Evolutionary conservation across 2,888 invertebrate species (phyloP).

Genomic region (Scotopteryx bipunctaria): DNA sequence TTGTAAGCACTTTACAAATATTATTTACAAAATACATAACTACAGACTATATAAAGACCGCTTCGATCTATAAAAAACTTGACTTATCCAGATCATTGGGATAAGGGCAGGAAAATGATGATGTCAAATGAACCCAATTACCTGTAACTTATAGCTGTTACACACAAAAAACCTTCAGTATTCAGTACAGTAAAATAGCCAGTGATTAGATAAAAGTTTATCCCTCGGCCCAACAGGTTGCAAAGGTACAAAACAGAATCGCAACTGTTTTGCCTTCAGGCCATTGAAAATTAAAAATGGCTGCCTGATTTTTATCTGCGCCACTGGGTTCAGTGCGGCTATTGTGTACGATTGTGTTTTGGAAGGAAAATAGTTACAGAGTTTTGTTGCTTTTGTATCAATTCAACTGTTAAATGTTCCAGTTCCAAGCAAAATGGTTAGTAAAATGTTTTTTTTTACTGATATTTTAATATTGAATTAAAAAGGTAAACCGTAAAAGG

Average conservation of each 20-base stretch:
- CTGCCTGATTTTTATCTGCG: slow-evolving; percentile 64
- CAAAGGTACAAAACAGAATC: slow-evolving; percentile 64
- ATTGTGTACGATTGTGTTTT: slow-evolving; percentile 49
- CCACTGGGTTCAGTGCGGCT: slow-evolving; percentile 55
- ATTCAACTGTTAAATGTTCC: slow-evolving; percentile 7
- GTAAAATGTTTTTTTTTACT: not conserved
- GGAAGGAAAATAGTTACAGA: slow-evolving; percentile 24
- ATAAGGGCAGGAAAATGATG: too few species aligned
- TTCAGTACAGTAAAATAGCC: too few species aligned
- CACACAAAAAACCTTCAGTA: too few species aligned
- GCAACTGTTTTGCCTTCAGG: slow-evolving; percentile 69
- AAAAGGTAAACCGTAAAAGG: too few species aligned
- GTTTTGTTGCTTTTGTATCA: slow-evolving; percentile 21
- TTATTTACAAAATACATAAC: too few species aligned
- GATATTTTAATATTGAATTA: not conserved
- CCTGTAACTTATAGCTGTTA: too few species aligned
- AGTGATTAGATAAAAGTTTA: too few species aligned
- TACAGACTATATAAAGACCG: too few species aligned
- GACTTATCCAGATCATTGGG: too few species aligned
- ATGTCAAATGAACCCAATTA: too few species aligned
- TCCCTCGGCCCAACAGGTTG: slow-evolving; percentile 41
- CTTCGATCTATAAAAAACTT: too few species aligned
- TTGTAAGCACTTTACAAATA: too few species aligned
- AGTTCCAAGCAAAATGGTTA: not conserved
- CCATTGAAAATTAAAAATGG: slow-evolving; percentile 78